Conservation (phyloP, 1,140 invertebrate genomes). For the Drosophila sechellia region DNA sequence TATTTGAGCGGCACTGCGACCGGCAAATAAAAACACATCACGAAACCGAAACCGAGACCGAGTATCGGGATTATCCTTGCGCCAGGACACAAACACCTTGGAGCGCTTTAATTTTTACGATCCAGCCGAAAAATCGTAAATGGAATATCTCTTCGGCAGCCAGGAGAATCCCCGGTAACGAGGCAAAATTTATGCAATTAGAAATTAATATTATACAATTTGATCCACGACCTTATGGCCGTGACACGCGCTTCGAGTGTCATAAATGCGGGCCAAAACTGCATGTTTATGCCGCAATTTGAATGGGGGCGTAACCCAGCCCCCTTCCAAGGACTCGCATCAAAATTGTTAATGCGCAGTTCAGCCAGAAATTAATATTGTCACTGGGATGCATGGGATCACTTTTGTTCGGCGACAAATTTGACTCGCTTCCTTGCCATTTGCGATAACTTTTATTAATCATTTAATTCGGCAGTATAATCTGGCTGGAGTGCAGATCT, state of each 20-base stretch:
- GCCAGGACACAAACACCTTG: conserved; percentile 59
- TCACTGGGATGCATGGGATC: conserved; percentile 21
- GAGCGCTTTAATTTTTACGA: conserved; percentile 79
- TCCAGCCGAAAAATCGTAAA: conserved; percentile 50
- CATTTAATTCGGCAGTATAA: conserved; percentile 61
- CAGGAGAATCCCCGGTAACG: conserved; percentile 19
- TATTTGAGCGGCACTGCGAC: conserved; percentile 76
- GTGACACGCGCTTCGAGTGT: conserved; percentile 55
- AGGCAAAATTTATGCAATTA: conserved; percentile 83
- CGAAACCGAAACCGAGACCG: conserved; percentile 17
- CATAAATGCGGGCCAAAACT: conserved; percentile 70
- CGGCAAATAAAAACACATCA: conserved; percentile 74
- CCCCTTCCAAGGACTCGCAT: conserved; percentile 14
- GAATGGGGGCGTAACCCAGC: conserved; percentile 60
- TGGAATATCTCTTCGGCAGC: conserved; percentile 2
- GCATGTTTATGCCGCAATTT: conserved; percentile 75
- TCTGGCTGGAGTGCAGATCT: conserved; percentile 4
- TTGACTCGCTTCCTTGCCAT: conserved; percentile 38
- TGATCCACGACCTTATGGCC: conserved; percentile 54
- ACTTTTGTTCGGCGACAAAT: conserved; percentile 59
- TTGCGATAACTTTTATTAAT: conserved; percentile 76
- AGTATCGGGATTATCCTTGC: background rate
- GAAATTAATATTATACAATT: conserved; percentile 84
- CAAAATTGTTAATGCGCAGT: conserved; percentile 42
- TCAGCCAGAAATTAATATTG: conserved; percentile 43